Percentiles rank a stretch among this genome's conserved stretches.
phyloP scores from a whole-genome alignment of 2,797 vertebrate species.

The Varecia variegata region DNA sequence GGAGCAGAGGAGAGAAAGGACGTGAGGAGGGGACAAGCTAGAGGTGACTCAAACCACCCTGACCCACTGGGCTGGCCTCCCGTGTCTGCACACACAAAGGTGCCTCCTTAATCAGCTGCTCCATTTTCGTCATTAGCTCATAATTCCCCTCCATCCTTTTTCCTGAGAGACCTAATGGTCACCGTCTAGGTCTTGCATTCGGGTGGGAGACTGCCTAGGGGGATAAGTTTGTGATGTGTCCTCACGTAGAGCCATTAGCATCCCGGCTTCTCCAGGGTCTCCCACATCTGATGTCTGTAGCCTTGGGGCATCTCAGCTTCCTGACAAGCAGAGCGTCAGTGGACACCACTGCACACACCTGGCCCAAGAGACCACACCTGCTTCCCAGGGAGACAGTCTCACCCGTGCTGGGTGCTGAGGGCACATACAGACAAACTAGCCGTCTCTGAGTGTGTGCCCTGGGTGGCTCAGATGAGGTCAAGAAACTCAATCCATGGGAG shows the following conservation, averaged over 20 bases:
- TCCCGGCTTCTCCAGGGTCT: neutral
- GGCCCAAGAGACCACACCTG: neutral
- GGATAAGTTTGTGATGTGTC: neutral
- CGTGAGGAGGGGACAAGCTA: neutral
- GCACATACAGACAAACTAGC: neutral
- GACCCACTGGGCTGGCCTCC: neutral
- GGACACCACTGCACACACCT: neutral
- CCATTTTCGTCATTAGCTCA: neutral
- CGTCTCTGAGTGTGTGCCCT: neutral
- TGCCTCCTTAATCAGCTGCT: neutral
- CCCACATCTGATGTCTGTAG: neutral
- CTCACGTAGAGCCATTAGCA: neutral
- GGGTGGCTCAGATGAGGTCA: neutral
- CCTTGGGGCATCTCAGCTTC: neutral
- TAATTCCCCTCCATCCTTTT: neutral
- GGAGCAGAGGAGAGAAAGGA: neutral
- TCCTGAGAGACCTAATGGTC: neutral
- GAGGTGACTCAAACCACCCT: fast-evolving
- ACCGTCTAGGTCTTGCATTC: neutral
- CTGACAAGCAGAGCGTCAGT: neutral
- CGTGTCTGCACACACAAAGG: fast-evolving
- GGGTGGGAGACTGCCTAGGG: neutral
- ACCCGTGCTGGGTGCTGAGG: neutral
- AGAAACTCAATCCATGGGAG: neutral
- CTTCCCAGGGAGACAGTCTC: neutral